Evolutionary conservation across 2,888 invertebrate genomes (phyloP), one percentile per base, ranked within the genome.

Genomic region (Machimus atricapillus): DNA sequence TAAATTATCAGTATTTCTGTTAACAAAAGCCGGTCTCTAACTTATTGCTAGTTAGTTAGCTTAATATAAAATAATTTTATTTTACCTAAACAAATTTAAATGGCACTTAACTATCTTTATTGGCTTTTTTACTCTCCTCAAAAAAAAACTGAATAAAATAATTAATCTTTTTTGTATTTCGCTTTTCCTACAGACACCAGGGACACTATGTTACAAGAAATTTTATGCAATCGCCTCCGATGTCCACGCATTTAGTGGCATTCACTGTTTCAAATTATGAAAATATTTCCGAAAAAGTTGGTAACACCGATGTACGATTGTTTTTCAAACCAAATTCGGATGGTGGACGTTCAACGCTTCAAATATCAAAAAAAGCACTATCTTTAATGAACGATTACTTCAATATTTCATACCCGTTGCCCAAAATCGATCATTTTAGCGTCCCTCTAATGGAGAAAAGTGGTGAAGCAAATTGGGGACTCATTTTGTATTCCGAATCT

Each of bases 401-500:
- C 90, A 94, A 94, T 88, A 95, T 96, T 31, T 93, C 94, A 23
- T 98, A 96, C 90, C 95, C 96, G 0, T 90, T 97, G 31, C 95
- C 96, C 0, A 97, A 98, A 92, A 94, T 97, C 90, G 98, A 98
- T 91, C 96, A 98, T 96, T 96, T 96, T 1, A 97, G 97, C 0
- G 94, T 98, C 12, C 97, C 97, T 0, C 96, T 97, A 90, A 97
- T 97, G 90, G 94, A 95, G 34, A 95, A 96, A 88, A 96, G 96
- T 31, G 98, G 97, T 56, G 98, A 98, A 97, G 98, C 98, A 91
- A 98, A 98, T 91, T 98, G 98, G 98, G 98, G 98, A 6, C 92
- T 98, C 66, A 95, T 97, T 46, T 96, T 96, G 1, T 92, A 92
- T 82, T 90, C 91, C 1, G 92, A 92, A 89, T 90, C 91, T 82